Conservation (phyloP, 2,888 invertebrate species). For the Machimus atricapillus region DNA sequence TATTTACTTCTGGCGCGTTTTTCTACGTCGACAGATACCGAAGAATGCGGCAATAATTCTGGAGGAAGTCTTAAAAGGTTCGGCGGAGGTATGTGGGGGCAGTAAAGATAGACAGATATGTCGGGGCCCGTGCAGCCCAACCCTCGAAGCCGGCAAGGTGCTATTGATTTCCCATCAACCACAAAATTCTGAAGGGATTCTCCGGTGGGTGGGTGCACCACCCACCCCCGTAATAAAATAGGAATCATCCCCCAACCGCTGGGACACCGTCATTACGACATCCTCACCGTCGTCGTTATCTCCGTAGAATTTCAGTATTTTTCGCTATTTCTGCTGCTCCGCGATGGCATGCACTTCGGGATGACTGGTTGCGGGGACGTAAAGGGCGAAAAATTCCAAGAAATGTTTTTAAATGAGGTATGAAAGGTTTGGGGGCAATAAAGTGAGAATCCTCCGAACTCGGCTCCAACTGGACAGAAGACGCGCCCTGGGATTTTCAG, state of each 20-base stretch:
- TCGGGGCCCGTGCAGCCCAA: background rate
- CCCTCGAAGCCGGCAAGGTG: background rate
- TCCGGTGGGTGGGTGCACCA: background rate
- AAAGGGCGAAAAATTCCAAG: background rate
- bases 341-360: background rate
- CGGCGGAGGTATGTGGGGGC: background rate
- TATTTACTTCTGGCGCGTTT: background rate
- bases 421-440: background rate
- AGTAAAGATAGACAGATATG: background rate
- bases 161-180: slow-evolving; percentile 6
- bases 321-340: background rate
- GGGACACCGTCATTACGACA: background rate
- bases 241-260: background rate
- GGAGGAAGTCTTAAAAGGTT: background rate
- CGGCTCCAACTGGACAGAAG: background rate
- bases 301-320: background rate
- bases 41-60: background rate
- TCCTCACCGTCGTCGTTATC: background rate
- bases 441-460: background rate
- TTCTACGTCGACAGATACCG: background rate
- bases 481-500: background rate
- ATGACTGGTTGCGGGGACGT: background rate
- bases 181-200: background rate
- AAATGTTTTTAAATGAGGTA: background rate
- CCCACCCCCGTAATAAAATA: background rate